These are phyloP conservation scores for human (Homo sapiens) DNA, from an alignment of 2,113 vertebrate genomes.

Conservation along the genomic window DNA sequence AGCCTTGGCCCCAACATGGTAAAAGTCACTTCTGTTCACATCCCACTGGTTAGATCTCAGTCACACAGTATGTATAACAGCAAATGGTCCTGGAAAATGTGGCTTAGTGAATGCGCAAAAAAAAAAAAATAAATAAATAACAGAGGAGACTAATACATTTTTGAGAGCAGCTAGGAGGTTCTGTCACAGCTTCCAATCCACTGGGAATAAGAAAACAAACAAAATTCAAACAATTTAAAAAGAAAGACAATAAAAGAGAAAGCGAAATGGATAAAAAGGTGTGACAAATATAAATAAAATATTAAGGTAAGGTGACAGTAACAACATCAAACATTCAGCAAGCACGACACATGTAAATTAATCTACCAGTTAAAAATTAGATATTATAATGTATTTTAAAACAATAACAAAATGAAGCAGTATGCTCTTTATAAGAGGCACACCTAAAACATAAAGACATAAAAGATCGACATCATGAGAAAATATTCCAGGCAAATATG, in stretches of 20 bases:
- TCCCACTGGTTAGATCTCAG: not conserved
- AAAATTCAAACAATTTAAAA: not conserved
- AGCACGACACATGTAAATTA: slow-evolving; percentile 4
- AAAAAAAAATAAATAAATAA: not conserved
- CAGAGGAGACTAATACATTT: not conserved
- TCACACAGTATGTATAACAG: not conserved
- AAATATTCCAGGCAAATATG: not conserved
- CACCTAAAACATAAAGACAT: not conserved
- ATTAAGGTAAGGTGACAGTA: not conserved
- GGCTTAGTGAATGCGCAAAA: not conserved
- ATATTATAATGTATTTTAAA: not conserved
- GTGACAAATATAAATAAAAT: not conserved
- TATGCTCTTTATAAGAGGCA: not conserved
- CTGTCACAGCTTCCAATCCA: not conserved
- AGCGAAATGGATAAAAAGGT: not conserved
- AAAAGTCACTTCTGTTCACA: not conserved
- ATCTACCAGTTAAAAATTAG: not conserved
- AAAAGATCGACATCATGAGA: not conserved
- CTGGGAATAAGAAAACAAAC: not conserved
- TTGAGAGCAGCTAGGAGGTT: not conserved
- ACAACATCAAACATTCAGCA: not conserved
- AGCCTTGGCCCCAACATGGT: not conserved
- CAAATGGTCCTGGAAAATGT: not conserved
- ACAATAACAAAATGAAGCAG: slow-evolving; percentile 14
- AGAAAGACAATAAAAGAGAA: not conserved